These are phyloP conservation scores for Notiomystis cincta DNA, from an alignment of 2,113 vertebrate species.

Conservation along the genomic window DNA sequence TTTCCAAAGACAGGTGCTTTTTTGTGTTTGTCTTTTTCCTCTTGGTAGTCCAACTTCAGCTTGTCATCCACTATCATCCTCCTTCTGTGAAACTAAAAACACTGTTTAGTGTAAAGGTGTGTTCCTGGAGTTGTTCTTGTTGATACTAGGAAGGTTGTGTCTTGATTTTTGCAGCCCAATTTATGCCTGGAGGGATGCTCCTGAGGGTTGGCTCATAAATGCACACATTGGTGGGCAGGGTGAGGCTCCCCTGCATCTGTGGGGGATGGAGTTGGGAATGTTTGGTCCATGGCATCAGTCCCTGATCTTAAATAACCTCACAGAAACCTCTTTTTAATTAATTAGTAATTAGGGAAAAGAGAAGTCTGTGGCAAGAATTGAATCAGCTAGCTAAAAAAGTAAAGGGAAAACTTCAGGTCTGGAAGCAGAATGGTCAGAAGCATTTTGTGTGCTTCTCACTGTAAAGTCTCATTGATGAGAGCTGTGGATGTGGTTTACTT, in stretches of 20 bases:
- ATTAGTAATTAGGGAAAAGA: fast-evolving
- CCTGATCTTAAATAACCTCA: neutral
- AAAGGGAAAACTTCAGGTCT: neutral
- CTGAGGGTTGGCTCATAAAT: neutral
- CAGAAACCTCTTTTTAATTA: neutral
- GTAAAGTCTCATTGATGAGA: neutral
- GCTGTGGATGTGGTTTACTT: neutral
- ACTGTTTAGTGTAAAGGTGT: neutral
- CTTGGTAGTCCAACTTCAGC: neutral
- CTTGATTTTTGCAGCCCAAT: neutral
- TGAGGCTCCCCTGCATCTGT: neutral
- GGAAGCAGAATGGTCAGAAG: neutral
- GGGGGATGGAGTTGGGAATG: neutral
- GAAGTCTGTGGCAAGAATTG: neutral
- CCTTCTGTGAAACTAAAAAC: neutral
- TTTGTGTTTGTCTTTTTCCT: neutral
- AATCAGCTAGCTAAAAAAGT: neutral
- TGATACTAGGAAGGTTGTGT: too few species aligned
- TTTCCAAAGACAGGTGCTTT: neutral
- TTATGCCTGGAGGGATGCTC: neutral
- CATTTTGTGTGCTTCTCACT: neutral
- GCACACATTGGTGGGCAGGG: fast-evolving
- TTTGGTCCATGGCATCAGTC: neutral
- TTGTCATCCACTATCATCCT: neutral
- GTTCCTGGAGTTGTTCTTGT: neutral